Evolutionary conservation across 2,113 vertebrate species (phyloP).

Genomic region (Nettapus auritus): DNA sequence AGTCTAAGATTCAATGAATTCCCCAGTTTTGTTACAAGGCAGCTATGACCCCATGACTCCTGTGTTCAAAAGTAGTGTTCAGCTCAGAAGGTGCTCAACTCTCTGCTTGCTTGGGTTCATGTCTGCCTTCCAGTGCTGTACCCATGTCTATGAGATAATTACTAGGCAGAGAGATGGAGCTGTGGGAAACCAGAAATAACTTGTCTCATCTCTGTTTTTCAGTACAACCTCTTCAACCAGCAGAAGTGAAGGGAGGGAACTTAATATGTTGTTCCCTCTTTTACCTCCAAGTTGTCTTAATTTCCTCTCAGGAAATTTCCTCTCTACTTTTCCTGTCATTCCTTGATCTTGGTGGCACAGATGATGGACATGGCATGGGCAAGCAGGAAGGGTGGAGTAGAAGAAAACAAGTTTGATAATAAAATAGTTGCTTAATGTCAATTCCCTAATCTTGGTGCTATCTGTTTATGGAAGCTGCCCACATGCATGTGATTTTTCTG

Average conservation of each 20-base stretch:
- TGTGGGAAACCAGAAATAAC: not conserved
- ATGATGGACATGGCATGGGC: not conserved
- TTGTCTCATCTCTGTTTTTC: not conserved
- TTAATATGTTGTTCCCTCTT: not conserved
- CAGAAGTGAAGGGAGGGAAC: not conserved
- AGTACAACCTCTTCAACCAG: fast-evolving
- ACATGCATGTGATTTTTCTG: not conserved
- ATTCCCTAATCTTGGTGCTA: not conserved
- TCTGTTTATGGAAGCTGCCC: not conserved
- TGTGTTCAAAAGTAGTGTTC: not conserved
- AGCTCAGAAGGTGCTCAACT: not conserved
- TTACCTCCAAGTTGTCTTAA: not conserved
- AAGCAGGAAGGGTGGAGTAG: not conserved
- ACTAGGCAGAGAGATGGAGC: not conserved
- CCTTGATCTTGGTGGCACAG: not conserved
- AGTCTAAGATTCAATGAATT: not conserved
- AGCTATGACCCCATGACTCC: not conserved
- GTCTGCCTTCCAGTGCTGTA: not conserved
- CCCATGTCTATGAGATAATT: not conserved
- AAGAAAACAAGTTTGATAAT: not conserved
- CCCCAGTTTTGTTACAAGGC: not conserved
- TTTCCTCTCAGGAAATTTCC: not conserved
- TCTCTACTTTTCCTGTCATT: not conserved
- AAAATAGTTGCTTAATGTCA: not conserved
- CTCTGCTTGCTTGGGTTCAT: not conserved